phyloP scores from a whole-genome alignment of 2,113 vertebrate genomes.

The Chrysochloris asiatica region DNA sequence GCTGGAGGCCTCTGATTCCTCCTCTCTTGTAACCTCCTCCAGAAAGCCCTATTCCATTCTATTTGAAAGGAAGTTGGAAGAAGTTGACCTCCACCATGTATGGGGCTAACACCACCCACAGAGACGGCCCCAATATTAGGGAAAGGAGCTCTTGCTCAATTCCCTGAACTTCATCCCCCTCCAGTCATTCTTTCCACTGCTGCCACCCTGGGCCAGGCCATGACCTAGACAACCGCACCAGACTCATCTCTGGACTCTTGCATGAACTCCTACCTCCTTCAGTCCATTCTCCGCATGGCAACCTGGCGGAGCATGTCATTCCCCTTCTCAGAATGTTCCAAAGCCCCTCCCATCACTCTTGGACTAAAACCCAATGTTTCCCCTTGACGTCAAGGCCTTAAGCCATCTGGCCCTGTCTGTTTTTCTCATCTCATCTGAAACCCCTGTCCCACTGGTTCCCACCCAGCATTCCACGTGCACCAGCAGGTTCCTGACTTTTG shows the following conservation, averaged over 20 bases:
- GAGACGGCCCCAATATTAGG: not conserved
- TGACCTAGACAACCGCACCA: not conserved
- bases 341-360: slow-evolving; percentile 40
- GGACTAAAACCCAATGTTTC: slow-evolving; percentile 10
- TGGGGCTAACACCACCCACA: not conserved
- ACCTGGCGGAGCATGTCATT: slow-evolving; percentile 46
- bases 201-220: not conserved
- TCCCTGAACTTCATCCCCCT: not conserved
- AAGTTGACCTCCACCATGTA: not conserved
- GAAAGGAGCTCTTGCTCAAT: not conserved
- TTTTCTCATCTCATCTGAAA: slow-evolving; percentile 18
- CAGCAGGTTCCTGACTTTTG: not conserved
- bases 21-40: slow-evolving; percentile 21
- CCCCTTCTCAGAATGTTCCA: not conserved
- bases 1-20: not conserved
- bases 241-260: no score
- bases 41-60: not conserved
- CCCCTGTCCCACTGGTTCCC: not conserved
- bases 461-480: not conserved
- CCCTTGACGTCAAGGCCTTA: not conserved
- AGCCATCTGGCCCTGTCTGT: slow-evolving; percentile 12
- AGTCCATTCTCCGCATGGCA: not conserved
- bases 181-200: not conserved
- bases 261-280: not conserved
- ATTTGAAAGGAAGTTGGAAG: slow-evolving; percentile 28